Evolutionary conservation across 2,888 invertebrate species (phyloP), one percentile per base, ranked within the genome.

Genomic region (Stenichneumon culpator): DNA sequence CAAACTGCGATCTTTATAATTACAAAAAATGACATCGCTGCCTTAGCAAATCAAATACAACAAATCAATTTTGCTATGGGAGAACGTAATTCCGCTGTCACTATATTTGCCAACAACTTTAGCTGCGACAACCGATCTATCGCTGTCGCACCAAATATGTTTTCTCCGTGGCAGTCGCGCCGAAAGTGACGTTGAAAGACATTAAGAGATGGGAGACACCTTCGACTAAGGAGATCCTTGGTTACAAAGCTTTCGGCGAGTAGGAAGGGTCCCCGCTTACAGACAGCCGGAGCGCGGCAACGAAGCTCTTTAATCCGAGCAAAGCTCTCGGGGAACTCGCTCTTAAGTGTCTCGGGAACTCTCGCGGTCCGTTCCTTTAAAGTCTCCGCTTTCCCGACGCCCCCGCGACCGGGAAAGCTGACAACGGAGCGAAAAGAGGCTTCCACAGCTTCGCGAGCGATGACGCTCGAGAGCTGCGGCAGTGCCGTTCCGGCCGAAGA

Each of bases 361-460:
- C 69, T 74, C 82, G 82, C 91, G 89, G 90, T 90, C 89, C 89
- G 90, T 92, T 92, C 92, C 91, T 92, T 92, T 92, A 89, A 91
- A 92, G 90, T 92, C 81, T 79, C 77, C 70, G 68, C 84, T 89
- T 89, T 88, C 88, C 90, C 88, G 90, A 84, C 84, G 90, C 91
- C 90, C 91, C 89, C 57, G 90, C 90, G 89, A 89, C 90, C 44
- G 84, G 78, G 74, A 87, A 85, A 87, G 83, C 86, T 87, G 83
- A 75, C 78, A 77, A 83, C 70, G 79, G 77, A 73, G 78, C 67
- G 86, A 39, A 72, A 81, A 67, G 25, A 57, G n/a, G 65, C 36
- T 14, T 47, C 47, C 60, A 36, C 44, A 47, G 52, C 47, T 44
- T 11, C 52, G 57, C 36, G 82, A 70, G 79, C 73, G 28, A 52